These are phyloP conservation scores for Eledone cirrhosa DNA, from an alignment of 2,888 invertebrate species.

Conservation along the genomic window DNA sequence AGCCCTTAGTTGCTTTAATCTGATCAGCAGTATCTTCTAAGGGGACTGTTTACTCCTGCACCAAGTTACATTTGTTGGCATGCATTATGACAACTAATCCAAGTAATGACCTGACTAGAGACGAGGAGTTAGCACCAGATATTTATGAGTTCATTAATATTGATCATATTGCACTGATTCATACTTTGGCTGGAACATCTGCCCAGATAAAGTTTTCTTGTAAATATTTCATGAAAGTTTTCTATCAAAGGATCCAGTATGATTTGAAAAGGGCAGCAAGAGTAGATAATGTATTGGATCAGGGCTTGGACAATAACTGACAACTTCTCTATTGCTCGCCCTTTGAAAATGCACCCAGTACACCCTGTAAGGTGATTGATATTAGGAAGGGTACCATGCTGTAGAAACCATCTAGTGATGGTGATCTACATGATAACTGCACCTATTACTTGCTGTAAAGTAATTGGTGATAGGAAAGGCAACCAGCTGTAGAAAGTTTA, in stretches of 20 bases:
- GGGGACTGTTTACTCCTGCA: neutral
- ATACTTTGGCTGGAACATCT: neutral
- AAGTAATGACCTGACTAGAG: neutral
- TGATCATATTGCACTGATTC: neutral
- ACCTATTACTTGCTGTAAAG: no score
- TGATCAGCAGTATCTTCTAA: neutral
- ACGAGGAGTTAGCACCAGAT: neutral
- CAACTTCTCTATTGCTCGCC: no score
- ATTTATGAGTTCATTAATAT: neutral
- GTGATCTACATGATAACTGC: no score
- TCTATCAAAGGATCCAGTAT: neutral
- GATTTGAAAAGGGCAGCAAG: neutral
- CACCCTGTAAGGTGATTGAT: no score
- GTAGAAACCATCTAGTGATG: no score
- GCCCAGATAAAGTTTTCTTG: neutral
- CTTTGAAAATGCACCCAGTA: no score
- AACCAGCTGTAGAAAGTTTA: no score
- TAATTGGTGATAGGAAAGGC: no score
- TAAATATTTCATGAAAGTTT: neutral
- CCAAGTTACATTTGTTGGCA: neutral
- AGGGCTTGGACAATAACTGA: no score
- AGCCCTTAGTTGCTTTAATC: no score
- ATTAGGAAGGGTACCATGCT: no score
- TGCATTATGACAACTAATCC: neutral
- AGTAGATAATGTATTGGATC: neutral